Evolutionary conservation across 2,888 invertebrate species (phyloP).

Genomic region (Caenorhabditis uteleia): DNA sequence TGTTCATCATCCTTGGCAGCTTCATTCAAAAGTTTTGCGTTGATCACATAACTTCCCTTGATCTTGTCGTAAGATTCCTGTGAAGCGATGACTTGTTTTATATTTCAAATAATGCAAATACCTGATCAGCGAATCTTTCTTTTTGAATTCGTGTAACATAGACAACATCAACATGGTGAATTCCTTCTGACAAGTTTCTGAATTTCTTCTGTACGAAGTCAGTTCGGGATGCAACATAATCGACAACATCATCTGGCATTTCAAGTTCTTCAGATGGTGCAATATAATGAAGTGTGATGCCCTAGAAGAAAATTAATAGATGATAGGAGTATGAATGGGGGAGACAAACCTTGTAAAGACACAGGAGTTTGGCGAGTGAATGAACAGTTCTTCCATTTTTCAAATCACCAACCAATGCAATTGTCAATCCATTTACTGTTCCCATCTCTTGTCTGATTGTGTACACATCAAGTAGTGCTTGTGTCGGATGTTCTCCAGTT

Average conservation of each 20-base stretch:
- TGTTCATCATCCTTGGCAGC: constrained; percentile 34
- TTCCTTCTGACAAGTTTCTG: constrained; percentile 79
- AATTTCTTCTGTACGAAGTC: constrained; percentile 76
- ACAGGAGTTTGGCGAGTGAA: constrained; percentile 89
- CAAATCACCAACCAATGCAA: constrained; percentile 96
- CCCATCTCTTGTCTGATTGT: constrained; percentile 98
- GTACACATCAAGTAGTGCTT: constrained; percentile 91
- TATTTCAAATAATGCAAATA: constrained; percentile 96
- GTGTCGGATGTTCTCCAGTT: constrained; percentile 91
- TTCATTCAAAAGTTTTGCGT: constrained; percentile 91
- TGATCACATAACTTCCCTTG: constrained; percentile 83
- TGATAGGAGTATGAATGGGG: not conserved
- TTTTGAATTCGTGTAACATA: constrained; percentile 98
- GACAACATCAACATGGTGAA: constrained; percentile 91
- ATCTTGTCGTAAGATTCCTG: constrained; percentile 31
- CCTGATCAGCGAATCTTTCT: constrained; percentile 75
- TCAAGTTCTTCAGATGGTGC: constrained; percentile 81
- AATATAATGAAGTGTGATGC: constrained; percentile 85
- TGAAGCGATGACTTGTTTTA: constrained; percentile 75
- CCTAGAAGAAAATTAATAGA: constrained; percentile 19
- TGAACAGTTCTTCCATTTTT: constrained; percentile 98
- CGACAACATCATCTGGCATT: constrained; percentile 87
- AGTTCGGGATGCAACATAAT: constrained; percentile 82
- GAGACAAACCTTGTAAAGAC: constrained; percentile 79
- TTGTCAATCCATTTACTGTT: constrained; percentile 93